Base-by-base conservation (phyloP, 2,113 vertebrate species). In the Caloenas nicobarica region DNA sequence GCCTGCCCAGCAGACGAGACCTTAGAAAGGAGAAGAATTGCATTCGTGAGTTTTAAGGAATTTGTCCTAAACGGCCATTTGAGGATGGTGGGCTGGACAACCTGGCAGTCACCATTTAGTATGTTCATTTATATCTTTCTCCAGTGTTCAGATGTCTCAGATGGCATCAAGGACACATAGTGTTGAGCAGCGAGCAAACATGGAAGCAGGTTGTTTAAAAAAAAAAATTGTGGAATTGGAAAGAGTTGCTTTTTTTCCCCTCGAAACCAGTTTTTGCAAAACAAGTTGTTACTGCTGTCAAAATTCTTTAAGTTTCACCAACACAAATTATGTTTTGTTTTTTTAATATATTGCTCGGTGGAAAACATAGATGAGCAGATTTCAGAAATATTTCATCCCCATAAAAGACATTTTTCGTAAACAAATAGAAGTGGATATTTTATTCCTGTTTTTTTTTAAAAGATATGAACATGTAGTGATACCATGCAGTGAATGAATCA, bases 361-460 rank as follows among this genome's bases (percentile, higher is more conserved):
- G 26, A 90, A 50, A 91, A 77, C 81, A 60, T 16, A 94, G 91
- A 83, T 51, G 84, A 92, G 89, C 53, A 50, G 76, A 83, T 66
- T 92, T 90, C 65, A 56, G 80, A 62, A 86, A 83, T 92, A 88
- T 81, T 94, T 97, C 88, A 92, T 94, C 88, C 85, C 69, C 86
- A 54, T 51, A 90, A 93, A 90, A 96, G 92, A 56, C 69, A 3
- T 53, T 94, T 96, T 85, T 46, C 51, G 77, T 93, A 94, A 96
- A 95, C 94, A 97, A 94, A 93, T 58, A 7, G 54, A 58, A 83
- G 83, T 84, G 88, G 90, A 94, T 92, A 74, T 95, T 95, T 94
- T 84, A 96, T 97, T 93, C 93, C 71, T 22, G 51, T 61, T 92
- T 88, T 46, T 11, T 86, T 93, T 62, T 84, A 96, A 56, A 74